Base-by-base conservation (phyloP, 2,888 invertebrate genomes). In the Xestia c-nigrum region DNA sequence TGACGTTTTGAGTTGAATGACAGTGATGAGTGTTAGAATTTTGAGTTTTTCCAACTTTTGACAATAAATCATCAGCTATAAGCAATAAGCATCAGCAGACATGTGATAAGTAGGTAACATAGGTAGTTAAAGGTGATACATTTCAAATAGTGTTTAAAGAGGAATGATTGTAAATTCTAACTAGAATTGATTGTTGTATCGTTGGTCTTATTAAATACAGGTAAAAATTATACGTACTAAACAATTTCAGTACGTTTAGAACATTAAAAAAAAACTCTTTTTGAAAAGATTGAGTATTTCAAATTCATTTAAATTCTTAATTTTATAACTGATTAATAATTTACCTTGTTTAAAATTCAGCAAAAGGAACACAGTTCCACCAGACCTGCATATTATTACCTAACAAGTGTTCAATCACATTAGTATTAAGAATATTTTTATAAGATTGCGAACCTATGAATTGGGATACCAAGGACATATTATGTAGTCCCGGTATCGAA, bases 381-480 rank as follows among this genome's bases (percentile, higher is more conserved):
- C 31, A 46, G 43, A 46, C 61, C 71, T 72, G 72, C 66, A 73
- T 86, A 63, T 43, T 47, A 43, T 73, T 74, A 52, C 40, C 66
- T 61, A 74, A 70, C 84, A 74, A 83, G 71, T 86, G 74, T 74
- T 71, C 67, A 66, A 76, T 66, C 61, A 76, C 84, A 86, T 84
- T 79, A 76, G 82, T 75, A 83, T 76, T 72, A 76, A 72, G 79
- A 57, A 47, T 72, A 86, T 75, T 80, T 84, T 76, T 83, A 79
- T 83, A 47, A 66, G 79, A 74, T 85, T 79, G 76, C 64, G 55
- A 47, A 70, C 67, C 84, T 94, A 94, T 93, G 91, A 92, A 94
- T 91, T 89, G 83, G 75, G 80, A 75, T 85, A 87, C 87, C 93
- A 94, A 94, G 93, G 94, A 91, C 93, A 92, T 88, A 85, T 90